A percentile compares a stretch with the other conserved stretches of the same genome.
Conservation (phyloP, 2,888 invertebrate species). For the Chymomyza fuscimana region DNA sequence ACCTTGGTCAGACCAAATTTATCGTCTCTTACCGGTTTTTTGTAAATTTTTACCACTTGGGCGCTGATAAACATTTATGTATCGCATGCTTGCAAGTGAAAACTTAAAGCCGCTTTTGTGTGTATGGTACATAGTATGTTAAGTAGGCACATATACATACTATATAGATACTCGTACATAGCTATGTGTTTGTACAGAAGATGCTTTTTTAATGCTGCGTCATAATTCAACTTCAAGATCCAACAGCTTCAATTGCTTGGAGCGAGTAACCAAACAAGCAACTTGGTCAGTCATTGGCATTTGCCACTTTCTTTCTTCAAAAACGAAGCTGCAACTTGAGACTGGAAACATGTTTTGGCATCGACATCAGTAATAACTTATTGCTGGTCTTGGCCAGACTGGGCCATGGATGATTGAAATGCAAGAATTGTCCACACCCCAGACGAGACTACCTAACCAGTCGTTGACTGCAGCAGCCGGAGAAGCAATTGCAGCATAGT, state of each 20-base stretch:
- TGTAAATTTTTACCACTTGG: neutral
- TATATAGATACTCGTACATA: neutral
- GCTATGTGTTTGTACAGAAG: neutral
- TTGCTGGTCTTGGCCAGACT: neutral
- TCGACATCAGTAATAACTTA: neutral
- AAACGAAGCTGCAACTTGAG: slow-evolving; percentile 8
- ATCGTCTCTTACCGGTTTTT: neutral
- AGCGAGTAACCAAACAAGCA: neutral
- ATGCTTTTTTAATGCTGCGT: slow-evolving; percentile 14
- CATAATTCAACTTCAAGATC: slow-evolving; percentile 16
- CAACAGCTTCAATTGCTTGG: neutral
- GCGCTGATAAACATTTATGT: neutral
- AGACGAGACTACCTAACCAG: neutral
- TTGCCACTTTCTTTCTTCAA: slow-evolving; percentile 17
- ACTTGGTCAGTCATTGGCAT: neutral
- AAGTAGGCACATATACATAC: neutral
- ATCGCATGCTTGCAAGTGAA: neutral
- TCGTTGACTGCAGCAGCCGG: neutral
- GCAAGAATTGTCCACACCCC: slow-evolving; percentile 6
- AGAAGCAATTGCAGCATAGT: neutral
- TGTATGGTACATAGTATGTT: neutral
- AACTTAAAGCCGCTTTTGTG: neutral
- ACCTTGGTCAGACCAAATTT: neutral
- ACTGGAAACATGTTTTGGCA: slow-evolving; percentile 18
- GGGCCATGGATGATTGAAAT: neutral